Percentiles rank a stretch among this genome's conserved stretches.
phyloP scores from a whole-genome alignment of 2,888 invertebrate genomes.

The Aporophyla lueneburgensis region DNA sequence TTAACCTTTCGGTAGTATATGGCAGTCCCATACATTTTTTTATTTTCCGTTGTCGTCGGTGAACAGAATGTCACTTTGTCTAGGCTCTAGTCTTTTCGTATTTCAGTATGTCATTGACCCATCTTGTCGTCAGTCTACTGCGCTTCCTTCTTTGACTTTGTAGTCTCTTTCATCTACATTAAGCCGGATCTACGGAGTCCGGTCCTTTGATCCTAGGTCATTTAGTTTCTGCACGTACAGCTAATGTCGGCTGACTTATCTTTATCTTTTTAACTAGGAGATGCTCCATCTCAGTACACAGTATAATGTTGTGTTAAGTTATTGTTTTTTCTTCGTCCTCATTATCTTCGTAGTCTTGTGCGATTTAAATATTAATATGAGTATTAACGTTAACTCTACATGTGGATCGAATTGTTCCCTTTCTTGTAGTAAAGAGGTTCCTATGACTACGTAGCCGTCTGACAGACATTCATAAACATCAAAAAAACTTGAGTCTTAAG shows the following conservation, averaged over 20 bases:
- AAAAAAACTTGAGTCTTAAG: conserved; percentile 22
- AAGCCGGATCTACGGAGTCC: conserved; percentile 18
- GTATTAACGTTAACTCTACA: neutral
- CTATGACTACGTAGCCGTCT: neutral
- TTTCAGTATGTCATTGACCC: neutral
- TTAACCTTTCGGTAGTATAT: too few species aligned
- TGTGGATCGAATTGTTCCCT: neutral
- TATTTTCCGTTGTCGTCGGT: neutral
- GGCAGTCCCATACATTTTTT: neutral
- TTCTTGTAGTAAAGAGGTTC: neutral
- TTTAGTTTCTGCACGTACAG: conserved; percentile 37
- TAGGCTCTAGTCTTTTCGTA: neutral
- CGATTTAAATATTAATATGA: neutral
- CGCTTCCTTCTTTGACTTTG: conserved; percentile 22
- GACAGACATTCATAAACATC: neutral
- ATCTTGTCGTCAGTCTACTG: neutral
- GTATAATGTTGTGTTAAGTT: neutral
- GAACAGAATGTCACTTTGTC: neutral
- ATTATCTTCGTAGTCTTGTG: neutral
- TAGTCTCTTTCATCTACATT: conserved; percentile 10
- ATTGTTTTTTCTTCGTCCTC: neutral
- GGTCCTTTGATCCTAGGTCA: conserved; percentile 32
- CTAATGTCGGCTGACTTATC: conserved; percentile 10
- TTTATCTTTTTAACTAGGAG: neutral
- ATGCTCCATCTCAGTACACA: neutral